Percentiles rank a stretch among this genome's conserved stretches.
These are phyloP conservation scores for Crocallis elinguaria DNA, from an alignment of 2,888 invertebrate genomes.

Conservation along the genomic window DNA sequence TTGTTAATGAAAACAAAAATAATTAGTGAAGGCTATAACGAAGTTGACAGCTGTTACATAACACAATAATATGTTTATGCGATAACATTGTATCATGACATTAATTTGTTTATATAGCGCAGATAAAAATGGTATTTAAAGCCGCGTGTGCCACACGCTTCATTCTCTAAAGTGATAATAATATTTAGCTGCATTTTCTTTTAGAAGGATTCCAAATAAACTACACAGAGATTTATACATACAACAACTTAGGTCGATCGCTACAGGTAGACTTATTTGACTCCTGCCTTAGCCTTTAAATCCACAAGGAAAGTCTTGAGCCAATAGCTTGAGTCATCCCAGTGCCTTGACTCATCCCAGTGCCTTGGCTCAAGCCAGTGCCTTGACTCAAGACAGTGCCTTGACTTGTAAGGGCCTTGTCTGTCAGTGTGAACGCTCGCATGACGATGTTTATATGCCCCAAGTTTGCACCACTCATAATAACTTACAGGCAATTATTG, in stretches of 20 bases:
- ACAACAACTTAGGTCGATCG: no score
- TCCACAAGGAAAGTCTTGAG: constrained; percentile 27
- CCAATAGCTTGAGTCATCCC: background rate
- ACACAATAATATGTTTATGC: background rate
- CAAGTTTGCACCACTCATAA: constrained; percentile 1
- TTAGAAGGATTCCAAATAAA: no score
- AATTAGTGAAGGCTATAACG: no score
- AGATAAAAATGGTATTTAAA: constrained; percentile 26
- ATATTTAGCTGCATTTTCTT: background rate
- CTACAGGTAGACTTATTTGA: no score
- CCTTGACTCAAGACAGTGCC: background rate
- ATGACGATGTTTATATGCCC: constrained; percentile 3
- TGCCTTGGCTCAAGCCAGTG: constrained; percentile 2
- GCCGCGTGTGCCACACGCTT: constrained; percentile 21
- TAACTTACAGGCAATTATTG: background rate
- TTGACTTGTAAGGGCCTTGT: constrained; percentile 3
- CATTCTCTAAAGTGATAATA: constrained; percentile 5
- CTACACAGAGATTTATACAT: no score
- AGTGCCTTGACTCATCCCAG: background rate
- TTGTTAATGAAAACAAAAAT: no score
- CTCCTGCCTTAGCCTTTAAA: constrained; percentile 37
- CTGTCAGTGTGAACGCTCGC: constrained; percentile 7
- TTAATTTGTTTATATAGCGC: constrained; percentile 24
- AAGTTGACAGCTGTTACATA: constrained; percentile 4
- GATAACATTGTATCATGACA: constrained; percentile 10